Conservation (phyloP, 2,888 invertebrate species). For the Drosophila percnosoma region DNA sequence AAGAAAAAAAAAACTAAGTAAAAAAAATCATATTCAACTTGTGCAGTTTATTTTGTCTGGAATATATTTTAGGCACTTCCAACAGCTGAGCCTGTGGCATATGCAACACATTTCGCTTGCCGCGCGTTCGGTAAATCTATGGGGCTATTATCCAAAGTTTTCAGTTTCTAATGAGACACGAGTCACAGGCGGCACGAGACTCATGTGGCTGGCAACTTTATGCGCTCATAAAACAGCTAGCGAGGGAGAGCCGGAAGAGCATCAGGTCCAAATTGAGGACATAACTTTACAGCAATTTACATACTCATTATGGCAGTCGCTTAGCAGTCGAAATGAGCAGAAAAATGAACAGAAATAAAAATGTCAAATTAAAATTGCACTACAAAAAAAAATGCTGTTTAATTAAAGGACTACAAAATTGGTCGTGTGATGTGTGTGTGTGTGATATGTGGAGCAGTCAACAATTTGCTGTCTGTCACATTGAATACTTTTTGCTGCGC, state of each 20-base stretch:
- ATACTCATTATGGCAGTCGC: conserved; percentile 72
- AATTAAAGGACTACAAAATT: conserved; percentile 60
- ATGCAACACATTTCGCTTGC: conserved; percentile 41
- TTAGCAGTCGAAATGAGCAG: conserved; percentile 41
- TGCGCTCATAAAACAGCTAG: conserved; percentile 66
- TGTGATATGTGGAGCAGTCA: conserved; percentile 22
- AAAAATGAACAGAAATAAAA: conserved; percentile 26
- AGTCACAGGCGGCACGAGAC: conserved; percentile 24
- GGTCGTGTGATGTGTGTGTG: conserved; percentile 7
- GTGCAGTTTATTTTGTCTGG: conserved; percentile 16
- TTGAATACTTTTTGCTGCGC: conserved; percentile 31
- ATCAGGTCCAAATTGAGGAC: conserved; percentile 61
- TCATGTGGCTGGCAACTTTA: conserved; percentile 72
- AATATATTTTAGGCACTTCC: conserved; percentile 17
- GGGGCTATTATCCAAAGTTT: conserved; percentile 50
- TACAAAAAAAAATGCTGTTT: conserved; percentile 48
- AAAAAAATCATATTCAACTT: conserved; percentile 28
- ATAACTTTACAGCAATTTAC: conserved; percentile 76
- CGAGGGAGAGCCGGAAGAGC: conserved; percentile 20
- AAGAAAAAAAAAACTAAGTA: not conserved
- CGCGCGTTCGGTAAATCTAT: conserved; percentile 64
- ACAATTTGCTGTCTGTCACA: conserved; percentile 48
- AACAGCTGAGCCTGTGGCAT: conserved; percentile 60
- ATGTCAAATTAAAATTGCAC: conserved; percentile 43
- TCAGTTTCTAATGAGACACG: conserved; percentile 56